Evolutionary conservation across 2,888 invertebrate genomes (phyloP), one percentile per base, ranked within the genome.

Genomic region (Anticlea derivata): DNA sequence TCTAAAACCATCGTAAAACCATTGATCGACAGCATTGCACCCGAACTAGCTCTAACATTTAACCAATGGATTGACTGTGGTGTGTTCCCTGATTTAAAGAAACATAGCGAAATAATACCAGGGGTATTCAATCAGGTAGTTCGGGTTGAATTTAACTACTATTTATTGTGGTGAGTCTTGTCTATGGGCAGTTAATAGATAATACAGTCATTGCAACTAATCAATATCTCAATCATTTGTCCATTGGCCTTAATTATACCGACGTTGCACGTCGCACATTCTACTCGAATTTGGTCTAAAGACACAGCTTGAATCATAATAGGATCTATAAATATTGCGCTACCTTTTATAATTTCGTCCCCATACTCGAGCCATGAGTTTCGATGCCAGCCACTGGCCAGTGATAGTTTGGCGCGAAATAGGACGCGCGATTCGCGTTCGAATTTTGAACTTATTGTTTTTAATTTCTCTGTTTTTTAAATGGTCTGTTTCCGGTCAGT

Each of bases 301-400:
- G 54, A 73, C 78, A 68, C 78, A 63, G 58, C 62, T 51, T 66
- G 82, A 80, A 83, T 82, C 68, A 62, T 78, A 82, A 82, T 78
- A 68, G 68, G 68, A 66, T 66, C 59, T 53, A 66, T 67, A 76
- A 70, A 73, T 75, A 75, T 66, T 63, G 67, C 72, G 61, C 58
- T 70, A 60, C 78, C 78, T 73, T 77, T 73, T 61, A 41, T 34
- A 49, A 46, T 57, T 68, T 65, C 60, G 63, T 55, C 63, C 70
- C 66, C 66, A 70, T 66, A 68, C 63, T 68, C 52, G 69, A 70
- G 69, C 70, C 66, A 65, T 66, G 60, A 61, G 29, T 23, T 68
- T 70, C 55, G 58, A 64, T 58, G 45, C 3, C 7, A 10, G 5
- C 7, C 49, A 49, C 45, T 48, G 23, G 13, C 65, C 39, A 70